Base-by-base conservation (phyloP, 2,113 vertebrate species). In the Lepus europaeus region DNA sequence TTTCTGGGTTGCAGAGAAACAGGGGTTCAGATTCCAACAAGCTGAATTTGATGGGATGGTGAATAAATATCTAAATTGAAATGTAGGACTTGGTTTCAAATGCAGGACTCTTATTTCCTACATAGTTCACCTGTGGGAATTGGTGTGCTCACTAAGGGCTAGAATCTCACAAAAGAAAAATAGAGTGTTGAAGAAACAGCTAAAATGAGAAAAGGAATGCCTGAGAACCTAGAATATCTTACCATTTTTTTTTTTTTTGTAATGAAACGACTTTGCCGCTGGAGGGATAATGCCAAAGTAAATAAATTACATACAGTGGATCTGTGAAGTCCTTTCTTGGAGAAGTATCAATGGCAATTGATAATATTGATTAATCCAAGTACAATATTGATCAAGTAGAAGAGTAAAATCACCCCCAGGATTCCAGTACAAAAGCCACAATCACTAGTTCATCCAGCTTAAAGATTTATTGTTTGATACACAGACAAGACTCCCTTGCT, bases 291-390 rank as follows among this genome's bases (percentile, higher is more conserved):
- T 85, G 81, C 56, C 64, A 87, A 53, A 90, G 51, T 90, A 90
- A 96, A 85, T 91, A 90, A 95, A 93, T 96, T 96, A 95, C 68
- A 73, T 87, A 13, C 22, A 45, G 72, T 56, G 69, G 19, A 72
- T 93, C 25, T 92, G 39, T 87, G 73, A 87, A 94, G 33, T 94
- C 84, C 45, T 94, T 94, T 90, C 84, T 85, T 81, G 39, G 90
- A 91, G 63, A 85, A 95, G 39, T 96, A 96, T 95, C 95, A 92
- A 53, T 88, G 87, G 70, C 82, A 89, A 79, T 89, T 96, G 79
- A 96, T 96, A 94, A 95, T 81, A 97, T 53, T 96, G 90, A 97
- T 96, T 92, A 96, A 94, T 97, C 77, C 69, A 90, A 94, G 87
- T 81, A 90, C 87, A 93, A 36, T 90, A 97, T 95, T 88, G 85